These are phyloP conservation scores for Sebastes nivosus DNA, from an alignment of 2,797 vertebrate genomes.

Conservation along the genomic window DNA sequence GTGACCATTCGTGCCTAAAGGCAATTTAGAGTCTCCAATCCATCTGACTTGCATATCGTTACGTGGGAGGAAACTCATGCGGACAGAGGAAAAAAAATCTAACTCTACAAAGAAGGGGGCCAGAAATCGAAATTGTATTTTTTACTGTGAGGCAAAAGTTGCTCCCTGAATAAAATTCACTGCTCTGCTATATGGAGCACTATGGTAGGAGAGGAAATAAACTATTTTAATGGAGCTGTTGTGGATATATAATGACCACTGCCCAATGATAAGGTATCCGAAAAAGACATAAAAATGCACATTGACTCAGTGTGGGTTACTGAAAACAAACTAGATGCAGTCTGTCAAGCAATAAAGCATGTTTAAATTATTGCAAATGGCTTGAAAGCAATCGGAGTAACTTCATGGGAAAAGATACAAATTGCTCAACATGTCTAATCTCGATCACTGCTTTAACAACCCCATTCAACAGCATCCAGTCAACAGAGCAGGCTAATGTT, in stretches of 20 bases:
- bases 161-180: constrained; percentile 15
- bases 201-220: constrained; percentile 15
- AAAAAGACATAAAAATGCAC: constrained; percentile 14
- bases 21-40: constrained; percentile 19
- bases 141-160: constrained; percentile 12
- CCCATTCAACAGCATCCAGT: constrained; percentile 37
- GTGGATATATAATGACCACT: constrained; percentile 1
- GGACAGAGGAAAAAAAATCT: background rate
- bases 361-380: constrained; percentile 10
- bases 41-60: constrained; percentile 18
- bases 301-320: background rate
- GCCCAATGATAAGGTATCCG: background rate
- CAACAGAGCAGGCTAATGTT: constrained; percentile 4
- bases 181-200: constrained; percentile 2
- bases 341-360: constrained; percentile 10
- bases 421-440: constrained; percentile 14
- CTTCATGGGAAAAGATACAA: constrained; percentile 6
- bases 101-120: constrained; percentile 6
- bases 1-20: constrained; percentile 17
- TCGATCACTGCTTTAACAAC: constrained; percentile 32
- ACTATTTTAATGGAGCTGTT: constrained; percentile 9
- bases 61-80: constrained; percentile 19
- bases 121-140: constrained; percentile 16
- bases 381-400: constrained; percentile 11
- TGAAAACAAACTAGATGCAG: constrained; percentile 15